Evolutionary conservation across 2,888 invertebrate genomes (phyloP).

Genomic region (Pristionchus japonicus): DNA sequence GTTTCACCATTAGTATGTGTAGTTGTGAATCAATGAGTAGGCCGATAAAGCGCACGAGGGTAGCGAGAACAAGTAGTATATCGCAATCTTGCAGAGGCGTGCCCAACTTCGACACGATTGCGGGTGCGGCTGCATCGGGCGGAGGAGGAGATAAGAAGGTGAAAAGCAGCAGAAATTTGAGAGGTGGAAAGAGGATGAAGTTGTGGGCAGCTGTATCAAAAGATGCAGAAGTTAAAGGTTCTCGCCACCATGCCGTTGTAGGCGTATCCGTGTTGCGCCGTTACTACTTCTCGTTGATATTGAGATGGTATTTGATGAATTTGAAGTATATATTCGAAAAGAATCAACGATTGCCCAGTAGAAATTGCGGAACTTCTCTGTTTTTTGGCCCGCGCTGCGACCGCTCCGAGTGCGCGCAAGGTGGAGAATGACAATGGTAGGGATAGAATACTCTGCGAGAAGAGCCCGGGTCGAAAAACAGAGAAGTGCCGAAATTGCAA

Average conservation of each 20-base stretch:
- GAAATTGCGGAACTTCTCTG: no score
- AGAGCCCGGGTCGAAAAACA: no score
- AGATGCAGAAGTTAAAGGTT: not conserved
- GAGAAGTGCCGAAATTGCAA: no score
- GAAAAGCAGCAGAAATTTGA: no score
- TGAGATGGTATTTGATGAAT: not conserved
- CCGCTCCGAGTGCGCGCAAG: no score
- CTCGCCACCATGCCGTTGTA: not conserved
- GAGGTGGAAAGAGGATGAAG: not conserved
- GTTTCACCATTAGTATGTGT: no score
- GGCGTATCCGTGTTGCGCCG: not conserved
- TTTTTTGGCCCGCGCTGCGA: no score
- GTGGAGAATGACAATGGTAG: no score
- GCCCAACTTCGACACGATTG: constrained; percentile 35
- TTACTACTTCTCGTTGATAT: not conserved
- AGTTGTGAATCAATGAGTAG: not conserved
- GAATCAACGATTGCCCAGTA: no score
- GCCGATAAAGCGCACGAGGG: not conserved
- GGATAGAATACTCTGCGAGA: no score
- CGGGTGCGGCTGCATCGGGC: not conserved
- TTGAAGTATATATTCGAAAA: no score
- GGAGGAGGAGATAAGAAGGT: constrained; percentile 28
- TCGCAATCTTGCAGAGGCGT: constrained; percentile 1
- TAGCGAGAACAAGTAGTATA: not conserved
- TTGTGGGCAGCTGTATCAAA: no score